A percentile compares a stretch with the other conserved stretches of the same genome.
These are phyloP conservation scores for Parapsyche elsis DNA, from an alignment of 1,140 invertebrate species.

Conservation along the genomic window DNA sequence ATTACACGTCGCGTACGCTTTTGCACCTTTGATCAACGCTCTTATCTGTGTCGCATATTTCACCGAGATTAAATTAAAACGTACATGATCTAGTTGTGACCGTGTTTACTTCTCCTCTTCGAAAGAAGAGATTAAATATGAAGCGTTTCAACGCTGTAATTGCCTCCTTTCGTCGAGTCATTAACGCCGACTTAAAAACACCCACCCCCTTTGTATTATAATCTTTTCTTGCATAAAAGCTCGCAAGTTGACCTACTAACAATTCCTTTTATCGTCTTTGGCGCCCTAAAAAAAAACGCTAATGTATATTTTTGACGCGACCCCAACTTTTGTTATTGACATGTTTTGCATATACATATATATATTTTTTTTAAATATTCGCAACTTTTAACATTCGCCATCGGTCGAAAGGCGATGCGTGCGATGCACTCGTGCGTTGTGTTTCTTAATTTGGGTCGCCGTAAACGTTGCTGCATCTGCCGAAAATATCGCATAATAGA, in stretches of 20 bases:
- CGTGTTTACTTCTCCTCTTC: not conserved
- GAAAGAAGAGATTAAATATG: not conserved
- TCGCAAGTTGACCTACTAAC: constrained; percentile 10
- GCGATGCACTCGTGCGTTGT: not conserved
- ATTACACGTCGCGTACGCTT: not conserved
- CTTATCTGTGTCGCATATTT: not conserved
- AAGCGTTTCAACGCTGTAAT: no score
- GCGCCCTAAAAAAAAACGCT: not conserved
- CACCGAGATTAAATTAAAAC: not conserved
- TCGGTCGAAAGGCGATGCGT: no score
- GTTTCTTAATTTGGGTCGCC: not conserved
- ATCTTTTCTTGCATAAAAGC: not conserved
- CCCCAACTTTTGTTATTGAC: not conserved
- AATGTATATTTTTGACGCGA: not conserved
- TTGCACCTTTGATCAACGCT: not conserved
- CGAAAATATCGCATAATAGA: constrained; percentile 7
- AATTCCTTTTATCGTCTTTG: not conserved
- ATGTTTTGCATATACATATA: no score
- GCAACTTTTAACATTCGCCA: no score
- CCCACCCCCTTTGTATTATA: no score
- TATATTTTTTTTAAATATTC: no score
- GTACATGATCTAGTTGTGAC: no score
- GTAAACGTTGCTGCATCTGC: not conserved
- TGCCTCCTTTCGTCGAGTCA: no score
- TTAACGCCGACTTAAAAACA: no score